Evolutionary conservation across 2,113 vertebrate genomes (phyloP).

Genomic region (Turdus rufiventris): DNA sequence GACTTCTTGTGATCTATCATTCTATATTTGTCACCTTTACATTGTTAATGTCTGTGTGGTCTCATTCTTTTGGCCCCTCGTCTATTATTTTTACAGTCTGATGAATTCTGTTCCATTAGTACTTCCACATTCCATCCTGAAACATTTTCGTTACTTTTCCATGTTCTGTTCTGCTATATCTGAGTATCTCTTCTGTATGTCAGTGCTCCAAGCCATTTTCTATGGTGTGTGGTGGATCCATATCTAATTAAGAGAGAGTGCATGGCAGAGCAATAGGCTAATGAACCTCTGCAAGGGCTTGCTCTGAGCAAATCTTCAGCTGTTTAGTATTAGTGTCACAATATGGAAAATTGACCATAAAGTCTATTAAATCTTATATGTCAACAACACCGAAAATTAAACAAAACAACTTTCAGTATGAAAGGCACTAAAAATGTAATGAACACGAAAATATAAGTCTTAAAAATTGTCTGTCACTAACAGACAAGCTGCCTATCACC

Average conservation of each 20-base stretch:
- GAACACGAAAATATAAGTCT: neutral
- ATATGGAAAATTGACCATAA: neutral
- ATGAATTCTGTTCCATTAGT: neutral
- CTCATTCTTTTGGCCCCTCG: neutral
- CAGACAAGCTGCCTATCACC: neutral
- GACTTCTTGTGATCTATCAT: neutral
- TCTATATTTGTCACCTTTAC: neutral
- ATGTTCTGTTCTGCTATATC: neutral
- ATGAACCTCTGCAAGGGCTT: neutral
- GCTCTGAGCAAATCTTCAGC: neutral
- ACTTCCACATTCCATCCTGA: neutral
- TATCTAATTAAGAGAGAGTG: neutral
- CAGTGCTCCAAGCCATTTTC: neutral
- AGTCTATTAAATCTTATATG: neutral
- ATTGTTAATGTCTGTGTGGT: neutral
- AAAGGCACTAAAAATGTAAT: neutral
- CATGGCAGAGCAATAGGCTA: neutral
- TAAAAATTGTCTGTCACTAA: neutral
- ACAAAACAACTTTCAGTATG: accelerated
- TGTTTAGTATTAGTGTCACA: neutral
- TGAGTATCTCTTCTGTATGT: neutral
- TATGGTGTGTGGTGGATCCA: neutral
- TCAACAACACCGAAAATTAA: neutral
- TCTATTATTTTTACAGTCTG: neutral
- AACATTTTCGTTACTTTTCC: neutral